Evolutionary conservation across 2,888 invertebrate genomes (phyloP), one percentile per base, ranked within the genome.

Genomic region (Hypomecis punctinalis): DNA sequence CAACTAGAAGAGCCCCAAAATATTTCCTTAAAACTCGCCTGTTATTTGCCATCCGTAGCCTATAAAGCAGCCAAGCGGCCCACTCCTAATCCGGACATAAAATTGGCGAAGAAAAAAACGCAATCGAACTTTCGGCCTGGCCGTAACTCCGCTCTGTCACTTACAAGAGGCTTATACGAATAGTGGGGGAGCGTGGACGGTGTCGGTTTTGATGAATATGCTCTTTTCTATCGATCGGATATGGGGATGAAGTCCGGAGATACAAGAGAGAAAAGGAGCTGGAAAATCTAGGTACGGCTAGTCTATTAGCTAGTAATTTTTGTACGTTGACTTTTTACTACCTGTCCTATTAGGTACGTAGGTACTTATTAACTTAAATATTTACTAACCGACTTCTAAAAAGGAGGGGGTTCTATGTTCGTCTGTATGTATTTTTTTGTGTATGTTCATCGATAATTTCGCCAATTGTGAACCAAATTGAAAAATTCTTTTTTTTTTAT

Each of bases 81-180:
- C 61, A 63, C 73, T 73, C 60, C 74, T 79, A 80, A 83, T 80
- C 81, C 79, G 45, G 69, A 71, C 77, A 81, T 83, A 82, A 81
- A 84, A 80, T 77, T 79, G 73, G 71, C 53, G 69, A 67, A 75
- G 76, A 79, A 79, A 83, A 80, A 79, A 75, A 69, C 69, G 75
- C 77, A 80, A 80, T 81, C 79, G 80, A 80, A 80, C 68, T 75
- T 74, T 72, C 75, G 64, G 56, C 55, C 52, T 72, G 74, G 71
- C 74, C 83, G 82, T 84, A 83, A 84, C 78, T 83, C 69, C 67
- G 63, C 72, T 67, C 79, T 80, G 78, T 79, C 82, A 79, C 78
- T 82, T 80, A 76, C 80, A 77, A 77, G 70, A 77, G 75, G 77
- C 77, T 76, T 74, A 76, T 70, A 67, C 74, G 60, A 66, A 72